Conservation (phyloP, 2,888 invertebrate genomes). For the Eulithis testata region DNA sequence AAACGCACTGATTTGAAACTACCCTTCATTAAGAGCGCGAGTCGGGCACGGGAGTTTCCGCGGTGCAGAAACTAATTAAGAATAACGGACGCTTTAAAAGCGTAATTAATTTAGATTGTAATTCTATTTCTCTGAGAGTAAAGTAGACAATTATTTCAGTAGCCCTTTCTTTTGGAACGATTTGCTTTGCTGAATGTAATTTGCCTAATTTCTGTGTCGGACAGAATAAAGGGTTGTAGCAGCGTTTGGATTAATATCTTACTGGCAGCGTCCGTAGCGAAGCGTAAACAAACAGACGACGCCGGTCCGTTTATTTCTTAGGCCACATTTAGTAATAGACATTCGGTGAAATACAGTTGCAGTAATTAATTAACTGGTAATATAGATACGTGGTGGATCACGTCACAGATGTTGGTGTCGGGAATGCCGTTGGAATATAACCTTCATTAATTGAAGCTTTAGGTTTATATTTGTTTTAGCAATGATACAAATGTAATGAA, state of each 20-base stretch:
- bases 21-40: constrained; percentile 83
- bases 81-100: constrained; percentile 85
- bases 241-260: constrained; percentile 50
- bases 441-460: constrained; percentile 1
- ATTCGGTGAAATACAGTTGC: constrained; percentile 46
- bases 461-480: constrained; percentile 39
- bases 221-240: constrained; percentile 67
- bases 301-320: constrained; percentile 47
- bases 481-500: constrained; percentile 35
- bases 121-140: constrained; percentile 84
- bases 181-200: constrained; percentile 80
- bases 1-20: constrained; percentile 85
- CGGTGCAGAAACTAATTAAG: constrained; percentile 85
- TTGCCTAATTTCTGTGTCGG: constrained; percentile 80
- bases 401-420: constrained; percentile 1
- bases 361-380: constrained; percentile 44
- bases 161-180: constrained; percentile 82
- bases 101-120: constrained; percentile 85
- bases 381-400: constrained; percentile 21
- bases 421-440: constrained; percentile 1
- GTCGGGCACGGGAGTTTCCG: constrained; percentile 72
- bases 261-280: constrained; percentile 38
- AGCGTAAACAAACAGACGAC: constrained; percentile 40
- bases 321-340: constrained; percentile 50
- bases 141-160: constrained; percentile 84